These are phyloP conservation scores for Agrochola lota DNA, from an alignment of 2,888 invertebrate genomes.

Conservation along the genomic window DNA sequence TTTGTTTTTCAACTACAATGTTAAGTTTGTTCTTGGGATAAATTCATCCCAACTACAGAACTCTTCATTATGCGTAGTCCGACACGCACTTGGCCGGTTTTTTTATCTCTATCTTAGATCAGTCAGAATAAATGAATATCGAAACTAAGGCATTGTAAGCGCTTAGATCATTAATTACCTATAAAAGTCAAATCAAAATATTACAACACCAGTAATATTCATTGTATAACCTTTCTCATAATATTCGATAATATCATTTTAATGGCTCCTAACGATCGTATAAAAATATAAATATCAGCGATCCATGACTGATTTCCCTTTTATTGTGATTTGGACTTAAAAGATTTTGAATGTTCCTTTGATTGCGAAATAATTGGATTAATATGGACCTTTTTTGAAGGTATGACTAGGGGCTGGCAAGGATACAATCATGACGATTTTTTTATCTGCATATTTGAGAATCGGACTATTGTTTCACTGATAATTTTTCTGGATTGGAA, in stretches of 20 bases:
- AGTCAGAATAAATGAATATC: background rate
- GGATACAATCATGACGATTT: background rate
- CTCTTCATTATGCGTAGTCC: no score
- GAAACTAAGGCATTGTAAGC: background rate
- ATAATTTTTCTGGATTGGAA: background rate
- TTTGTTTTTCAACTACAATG: no score
- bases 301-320: conserved; percentile 28
- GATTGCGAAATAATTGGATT: conserved; percentile 16
- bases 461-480: background rate
- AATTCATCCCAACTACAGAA: no score
- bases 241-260: conserved; percentile 28
- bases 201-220: background rate
- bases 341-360: conserved; percentile 17
- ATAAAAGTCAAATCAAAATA: conserved; percentile 20
- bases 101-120: background rate
- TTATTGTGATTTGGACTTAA: conserved; percentile 22
- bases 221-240: conserved; percentile 11
- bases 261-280: conserved; percentile 30
- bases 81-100: no score
- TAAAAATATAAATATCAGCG: conserved; percentile 7
- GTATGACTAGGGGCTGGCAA: no score
- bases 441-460: background rate
- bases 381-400: conserved; percentile 2
- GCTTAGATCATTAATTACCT: conserved; percentile 4
- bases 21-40: no score